Conservation (phyloP, 2,113 vertebrate species). For the Pongo pygmaeus region DNA sequence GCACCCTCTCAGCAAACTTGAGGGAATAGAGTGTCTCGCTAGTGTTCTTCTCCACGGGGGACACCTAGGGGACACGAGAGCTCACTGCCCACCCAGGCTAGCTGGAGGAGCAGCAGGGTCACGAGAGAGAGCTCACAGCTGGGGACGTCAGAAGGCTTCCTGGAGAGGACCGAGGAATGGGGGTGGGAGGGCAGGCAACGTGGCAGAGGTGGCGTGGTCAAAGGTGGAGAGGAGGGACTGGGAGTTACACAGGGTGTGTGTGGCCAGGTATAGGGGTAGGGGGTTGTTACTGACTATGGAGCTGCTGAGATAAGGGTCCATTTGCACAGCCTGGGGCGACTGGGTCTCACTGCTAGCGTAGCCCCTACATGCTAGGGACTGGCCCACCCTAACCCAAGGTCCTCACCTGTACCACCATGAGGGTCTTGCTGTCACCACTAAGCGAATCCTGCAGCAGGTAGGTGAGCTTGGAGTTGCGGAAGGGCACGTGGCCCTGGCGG, state of each 20-base stretch:
- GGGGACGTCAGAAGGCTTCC: neutral
- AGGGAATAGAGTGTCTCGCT: slow-evolving; percentile 95
- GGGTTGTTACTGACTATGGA: neutral
- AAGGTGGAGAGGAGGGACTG: neutral
- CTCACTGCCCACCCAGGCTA: neutral
- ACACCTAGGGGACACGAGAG: slow-evolving; percentile 84
- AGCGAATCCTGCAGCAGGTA: slow-evolving; percentile 98
- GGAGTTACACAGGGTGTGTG: accelerated
- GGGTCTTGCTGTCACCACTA: slow-evolving; percentile 96
- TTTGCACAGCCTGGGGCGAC: neutral
- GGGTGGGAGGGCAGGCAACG: neutral
- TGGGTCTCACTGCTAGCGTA: accelerated
- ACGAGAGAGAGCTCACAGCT: neutral
- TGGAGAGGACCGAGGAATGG: neutral
- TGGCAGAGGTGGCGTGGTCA: neutral
- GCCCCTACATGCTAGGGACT: accelerated
- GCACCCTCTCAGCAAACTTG: slow-evolving; percentile 96
- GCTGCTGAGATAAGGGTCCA: neutral
- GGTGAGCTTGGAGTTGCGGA: slow-evolving; percentile 98
- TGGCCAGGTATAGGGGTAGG: neutral
- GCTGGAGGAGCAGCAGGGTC: neutral
- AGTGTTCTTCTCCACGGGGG: slow-evolving; percentile 89
- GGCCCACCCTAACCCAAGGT: accelerated
- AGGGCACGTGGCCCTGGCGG: slow-evolving; percentile 94
- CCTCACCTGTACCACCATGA: slow-evolving; percentile 97